Base-by-base conservation (phyloP, 1,140 invertebrate genomes). In the Metopolophium dirhodum region DNA sequence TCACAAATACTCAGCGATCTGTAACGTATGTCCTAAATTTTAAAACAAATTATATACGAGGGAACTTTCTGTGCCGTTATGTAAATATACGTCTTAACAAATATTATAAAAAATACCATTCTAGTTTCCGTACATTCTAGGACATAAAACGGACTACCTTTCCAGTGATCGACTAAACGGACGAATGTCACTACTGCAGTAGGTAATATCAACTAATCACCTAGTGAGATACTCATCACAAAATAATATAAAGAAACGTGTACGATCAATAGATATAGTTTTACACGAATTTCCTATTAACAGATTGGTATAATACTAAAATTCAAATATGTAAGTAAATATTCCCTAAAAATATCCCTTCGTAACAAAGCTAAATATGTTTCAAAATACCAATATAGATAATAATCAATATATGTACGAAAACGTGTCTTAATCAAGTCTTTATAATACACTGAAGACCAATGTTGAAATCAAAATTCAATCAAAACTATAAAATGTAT, bases 1-100 rank as follows among this genome's bases (percentile, higher is more conserved):
- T 89, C 49, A 51, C 87, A 57, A 57, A 54, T 57, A 57, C 7
- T 89, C 87, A 41, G 35, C n/a, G 51, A 57, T 57, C n/a, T 89
- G 87, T 37, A 89, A 57, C 87, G 49, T 20, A 89, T 89, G 49
- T 14, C 87, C 87, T 89, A 89, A 89, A 89, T 89, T 89, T 89
- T 23, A 22, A 89, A 57, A 54, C 49, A 57, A 89, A 37, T 89
- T 54, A 47, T 41, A 57, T 4, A 35, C 49, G 49, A 88, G 7
- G 8, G 45, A 51, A n/a, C 45, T 88, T 88, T 35, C 35, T 54
- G 35, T 35, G 22, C 35, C 86, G 47, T 51, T 87, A 51, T 87
- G n/a, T 87, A 89, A 89, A 89, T 54, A 35, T 47, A 30, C 51
- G 35, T 89, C n/a, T 14, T 57, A 37, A 57, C 26, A 89, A 51